Evolutionary conservation across 2,113 vertebrate species (phyloP).

Genomic region (Coturnix japonica): DNA sequence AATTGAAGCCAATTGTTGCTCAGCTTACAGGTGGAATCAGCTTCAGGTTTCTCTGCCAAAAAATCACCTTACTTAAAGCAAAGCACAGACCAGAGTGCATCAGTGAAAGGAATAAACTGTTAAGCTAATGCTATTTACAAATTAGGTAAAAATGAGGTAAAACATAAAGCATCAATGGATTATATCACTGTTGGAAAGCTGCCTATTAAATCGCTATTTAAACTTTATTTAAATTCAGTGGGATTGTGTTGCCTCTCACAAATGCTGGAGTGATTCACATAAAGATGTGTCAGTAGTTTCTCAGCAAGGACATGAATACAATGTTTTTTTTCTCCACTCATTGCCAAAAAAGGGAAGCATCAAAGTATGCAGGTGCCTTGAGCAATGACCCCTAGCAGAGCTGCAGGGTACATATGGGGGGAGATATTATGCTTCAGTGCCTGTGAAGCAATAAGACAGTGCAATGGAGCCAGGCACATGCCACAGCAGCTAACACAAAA

Average conservation of each 20-base stretch:
- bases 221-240: slow-evolving; percentile 5
- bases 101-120: background rate
- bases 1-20: background rate
- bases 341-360: background rate
- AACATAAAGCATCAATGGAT: background rate
- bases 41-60: background rate
- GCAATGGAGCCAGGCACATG: background rate
- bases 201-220: background rate
- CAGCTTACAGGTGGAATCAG: background rate
- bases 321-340: background rate
- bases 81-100: background rate
- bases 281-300: background rate
- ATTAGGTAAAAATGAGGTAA: background rate
- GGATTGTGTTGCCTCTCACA: background rate
- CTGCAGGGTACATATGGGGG: background rate
- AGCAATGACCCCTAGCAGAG: background rate
- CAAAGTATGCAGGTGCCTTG: background rate
- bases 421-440: background rate
- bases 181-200: background rate
- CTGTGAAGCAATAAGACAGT: background rate
- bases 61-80: background rate
- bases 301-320: background rate
- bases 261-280: background rate
- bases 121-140: background rate
- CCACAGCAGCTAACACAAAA: background rate